Evolutionary conservation across 2,113 vertebrate genomes (phyloP), one percentile per base, ranked within the genome.

Genomic region (Corvus hawaiiensis): DNA sequence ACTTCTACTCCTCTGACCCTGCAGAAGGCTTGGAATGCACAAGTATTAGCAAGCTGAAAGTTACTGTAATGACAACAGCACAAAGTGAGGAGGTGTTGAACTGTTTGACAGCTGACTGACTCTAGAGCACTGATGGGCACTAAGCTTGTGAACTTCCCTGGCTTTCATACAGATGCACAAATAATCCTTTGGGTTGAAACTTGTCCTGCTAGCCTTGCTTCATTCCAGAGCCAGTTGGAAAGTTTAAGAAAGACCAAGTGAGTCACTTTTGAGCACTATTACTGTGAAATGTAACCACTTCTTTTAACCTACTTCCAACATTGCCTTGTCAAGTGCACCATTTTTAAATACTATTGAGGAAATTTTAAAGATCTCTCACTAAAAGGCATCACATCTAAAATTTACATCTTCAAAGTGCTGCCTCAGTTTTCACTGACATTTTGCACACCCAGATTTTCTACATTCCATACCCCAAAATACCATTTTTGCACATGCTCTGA

Each of bases 241-340:
- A 73, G 48, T 51, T 77, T 89, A 46, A 73, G 83, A 85, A 91
- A 59, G 33, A 91, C 6, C 10, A 48, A 41, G 4, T 6, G 20
- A 91, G 37, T 11, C 12, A 67, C 39, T 82, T 82, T n/a, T 86
- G 37, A 87, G 39, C 14, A 68, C 37, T 71, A 11, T 5, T 71
- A 32, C 41, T 71, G 11, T 16, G 26, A 81, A 92, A 88, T 14
- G 9, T 83, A 39, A 39, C 39, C 39, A 15, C 20, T 96, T 82
- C 46, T 77, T 90, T 85, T 85, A 88, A 87, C 86, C 27, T 37
- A 58, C 41, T 77, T 86, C 67, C 43, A 79, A 46, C 30, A 59
- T 0, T 41, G 61, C 43, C 46, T 58, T 91, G 27, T 27, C 46
- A 88, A 72, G 23, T 27, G 20, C 32, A 91, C 15, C 22, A 46